A percentile compares a stretch with the other conserved stretches of the same genome.
Evolutionary conservation across 2,113 vertebrate genomes (phyloP).

Genomic region (Cyphomyrus plagiostoma): DNA sequence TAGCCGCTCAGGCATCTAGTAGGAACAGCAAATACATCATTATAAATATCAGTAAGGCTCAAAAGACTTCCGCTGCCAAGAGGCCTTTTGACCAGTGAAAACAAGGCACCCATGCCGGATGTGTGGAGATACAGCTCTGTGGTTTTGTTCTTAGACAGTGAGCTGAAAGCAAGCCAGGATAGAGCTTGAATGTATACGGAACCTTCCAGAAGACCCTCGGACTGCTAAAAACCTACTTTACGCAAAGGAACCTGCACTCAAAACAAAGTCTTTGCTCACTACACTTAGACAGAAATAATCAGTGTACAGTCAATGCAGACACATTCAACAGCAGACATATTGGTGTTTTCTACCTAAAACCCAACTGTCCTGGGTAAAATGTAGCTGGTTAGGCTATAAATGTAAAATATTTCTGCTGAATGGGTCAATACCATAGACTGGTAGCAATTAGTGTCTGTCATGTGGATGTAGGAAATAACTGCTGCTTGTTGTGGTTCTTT

Average conservation of each 20-base stretch:
- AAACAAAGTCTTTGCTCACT: neutral
- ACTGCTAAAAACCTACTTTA: neutral
- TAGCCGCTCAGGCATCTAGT: neutral
- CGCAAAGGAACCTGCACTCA: neutral
- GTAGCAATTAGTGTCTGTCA: constrained; percentile 56
- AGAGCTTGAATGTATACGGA: neutral
- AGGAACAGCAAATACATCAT: constrained; percentile 2
- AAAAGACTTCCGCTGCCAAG: constrained; percentile 22
- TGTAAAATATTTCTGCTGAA: constrained; percentile 29
- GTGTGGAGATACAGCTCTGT: constrained; percentile 3
- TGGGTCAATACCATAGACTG: constrained; percentile 42
- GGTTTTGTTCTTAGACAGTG: neutral
- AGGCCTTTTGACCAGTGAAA: neutral
- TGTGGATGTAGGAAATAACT: constrained; percentile 44
- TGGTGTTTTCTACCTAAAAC: neutral
- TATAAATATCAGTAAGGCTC: constrained; percentile 14
- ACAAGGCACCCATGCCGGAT: neutral
- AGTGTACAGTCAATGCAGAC: neutral
- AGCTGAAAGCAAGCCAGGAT: neutral
- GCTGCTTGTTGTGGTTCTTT: constrained; percentile 34
- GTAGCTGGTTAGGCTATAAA: neutral
- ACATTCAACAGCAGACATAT: neutral
- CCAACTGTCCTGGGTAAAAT: neutral
- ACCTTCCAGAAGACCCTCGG: neutral
- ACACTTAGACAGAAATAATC: neutral